Evolutionary conservation across 1,140 invertebrate genomes (phyloP), one percentile per base, ranked within the genome.

Genomic region (Drosophila rhopaloa): DNA sequence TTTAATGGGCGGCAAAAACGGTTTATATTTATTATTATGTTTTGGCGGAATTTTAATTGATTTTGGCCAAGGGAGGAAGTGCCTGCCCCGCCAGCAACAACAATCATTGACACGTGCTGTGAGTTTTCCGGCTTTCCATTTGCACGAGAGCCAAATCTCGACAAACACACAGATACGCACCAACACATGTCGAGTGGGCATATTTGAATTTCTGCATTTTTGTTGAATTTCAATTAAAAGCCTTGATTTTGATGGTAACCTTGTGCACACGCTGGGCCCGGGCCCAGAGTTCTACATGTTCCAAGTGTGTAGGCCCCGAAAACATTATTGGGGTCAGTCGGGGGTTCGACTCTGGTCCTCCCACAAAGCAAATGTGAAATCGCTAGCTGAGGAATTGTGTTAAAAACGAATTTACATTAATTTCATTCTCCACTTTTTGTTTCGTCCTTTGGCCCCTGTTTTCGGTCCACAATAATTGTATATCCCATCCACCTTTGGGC

Each of bases 171-270:
- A 77, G 38, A 32, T 19, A 71, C 47, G 48, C 50, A 71, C 35
- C 10, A 29, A 29, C 47, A 72, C 19, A 55, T 7, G 9, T 24
- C 54, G 55, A 50, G 54, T 29, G 24, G 19, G 65, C 50, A 72
- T 58, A 72, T 71, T 72, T 75, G 72, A 70, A 70, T 81, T 84
- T 81, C 67, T 55, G 63, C 75, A 77, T 81, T 89, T 76, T 81
- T 89, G 77, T 81, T 88, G 80, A 83, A 84, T 89, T 89, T 89
- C 80, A 89, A 89, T 89, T 89, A 89, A 89, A 89, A 89, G 68
- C 80, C 80, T 89, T 89, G 84, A 89, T 88, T 88, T 88, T 88
- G 71, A 86, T 82, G 86, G 83, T 71, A 79, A 62, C 67, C 76
- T 81, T 81, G 66, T 88, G 61, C 62, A 83, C 80, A 80, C 68